Percentiles rank a stretch among this genome's conserved stretches.
These are phyloP conservation scores for Philypnodon macrostomus DNA, from an alignment of 2,797 vertebrate genomes.

Conservation along the genomic window DNA sequence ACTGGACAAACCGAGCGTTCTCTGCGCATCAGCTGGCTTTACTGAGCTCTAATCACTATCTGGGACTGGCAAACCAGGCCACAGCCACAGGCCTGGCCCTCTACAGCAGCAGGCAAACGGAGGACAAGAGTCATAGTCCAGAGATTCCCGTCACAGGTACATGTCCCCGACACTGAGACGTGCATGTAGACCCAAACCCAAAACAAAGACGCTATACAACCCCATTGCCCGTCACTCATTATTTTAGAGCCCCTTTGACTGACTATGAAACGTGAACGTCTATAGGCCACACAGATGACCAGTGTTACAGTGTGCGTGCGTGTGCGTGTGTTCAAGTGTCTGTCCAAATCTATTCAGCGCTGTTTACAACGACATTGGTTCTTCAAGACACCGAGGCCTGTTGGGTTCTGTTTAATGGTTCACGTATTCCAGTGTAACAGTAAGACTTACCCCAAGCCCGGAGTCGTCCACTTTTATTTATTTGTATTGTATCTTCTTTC, in stretches of 20 bases:
- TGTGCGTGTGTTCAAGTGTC: conserved; percentile 37
- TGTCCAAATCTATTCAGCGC: conserved; percentile 33
- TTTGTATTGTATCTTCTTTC: conserved; percentile 47
- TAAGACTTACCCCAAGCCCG: conserved; percentile 26
- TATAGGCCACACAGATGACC: conserved; percentile 61
- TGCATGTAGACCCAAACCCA: conserved; percentile 43
- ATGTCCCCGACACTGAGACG: conserved; percentile 79
- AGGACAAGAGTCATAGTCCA: conserved; percentile 84
- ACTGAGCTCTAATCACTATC: conserved; percentile 91
- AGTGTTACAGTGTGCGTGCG: conserved; percentile 49
- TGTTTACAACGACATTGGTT: conserved; percentile 32
- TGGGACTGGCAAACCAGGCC: conserved; percentile 87
- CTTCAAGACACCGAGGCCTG: conserved; percentile 33
- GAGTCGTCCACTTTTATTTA: conserved; percentile 44
- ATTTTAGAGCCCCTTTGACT: conserved; percentile 43
- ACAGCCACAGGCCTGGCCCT: conserved; percentile 78
- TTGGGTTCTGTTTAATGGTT: conserved; percentile 31
- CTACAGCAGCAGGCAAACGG: conserved; percentile 82
- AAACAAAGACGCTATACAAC: conserved; percentile 56
- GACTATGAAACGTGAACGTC: conserved; percentile 42
- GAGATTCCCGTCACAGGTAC: conserved; percentile 92
- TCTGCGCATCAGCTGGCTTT: conserved; percentile 90
- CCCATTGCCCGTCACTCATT: conserved; percentile 37
- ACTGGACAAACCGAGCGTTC: conserved; percentile 91
- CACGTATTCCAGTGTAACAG: conserved; percentile 22